Base-by-base conservation (phyloP, 2,888 invertebrate genomes). In the Shargacucullia verbasci region DNA sequence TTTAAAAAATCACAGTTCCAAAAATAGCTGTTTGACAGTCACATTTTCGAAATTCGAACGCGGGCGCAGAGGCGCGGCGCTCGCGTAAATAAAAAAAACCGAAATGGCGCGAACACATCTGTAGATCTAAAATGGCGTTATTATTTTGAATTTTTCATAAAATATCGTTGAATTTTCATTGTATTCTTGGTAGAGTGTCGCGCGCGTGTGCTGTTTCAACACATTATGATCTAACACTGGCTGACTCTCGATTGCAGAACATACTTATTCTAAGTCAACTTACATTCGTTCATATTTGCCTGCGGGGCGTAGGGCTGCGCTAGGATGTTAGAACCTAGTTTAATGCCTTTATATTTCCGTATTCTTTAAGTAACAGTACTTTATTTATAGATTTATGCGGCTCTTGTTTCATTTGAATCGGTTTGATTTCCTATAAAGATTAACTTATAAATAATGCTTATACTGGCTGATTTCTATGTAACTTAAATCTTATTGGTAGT, bases 221-320 rank as follows among this genome's bases (percentile, higher is more conserved):
- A 94, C 93, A 92, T 92, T 92, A 93, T 94, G 94, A 94, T 92
- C 94, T 94, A 94, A 94, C 94, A 94, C 94, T 94, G 94, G 88
- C 91, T 83, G 89, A 86, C 85, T 88, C 90, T 89, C 91, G 91
- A 92, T 94, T 92, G 93, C 91, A 91, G 94, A 91, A 94, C 94
- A 93, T 90, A 94, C 94, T 92, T 94, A 94, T 94, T 94, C 94
- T 94, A 94, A 94, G 92, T 94, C 94, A 93, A 93, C 93, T 94
- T 91, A 94, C 94, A 94, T 93, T 94, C 94, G 94, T 94, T 94
- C 94, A 94, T 94, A 94, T 94, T 94, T 93, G 94, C 94, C 93
- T 94, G 93, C 89, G 87, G 89, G 91, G 84, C 89, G 75, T 94
- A 94, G 94, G 94, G 94, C 85, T 94, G 93, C 73, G 86, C 89